These are phyloP conservation scores for Bryconaethiops microstoma DNA, from an alignment of 2,797 vertebrate species.

Conservation along the genomic window DNA sequence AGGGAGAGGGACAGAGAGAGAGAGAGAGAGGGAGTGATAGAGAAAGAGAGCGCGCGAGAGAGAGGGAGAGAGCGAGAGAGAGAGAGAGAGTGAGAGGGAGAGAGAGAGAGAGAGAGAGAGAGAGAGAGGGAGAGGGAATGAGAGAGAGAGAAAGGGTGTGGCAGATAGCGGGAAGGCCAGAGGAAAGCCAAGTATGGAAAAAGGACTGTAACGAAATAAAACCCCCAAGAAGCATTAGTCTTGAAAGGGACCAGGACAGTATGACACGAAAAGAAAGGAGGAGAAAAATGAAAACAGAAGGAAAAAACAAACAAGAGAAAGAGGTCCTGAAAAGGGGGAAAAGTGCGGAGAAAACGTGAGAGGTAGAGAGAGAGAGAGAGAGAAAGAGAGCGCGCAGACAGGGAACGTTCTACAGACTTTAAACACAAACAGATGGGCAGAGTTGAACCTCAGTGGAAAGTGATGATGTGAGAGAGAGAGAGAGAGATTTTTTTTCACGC, in stretches of 20 bases:
- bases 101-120: background rate
- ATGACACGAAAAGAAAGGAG: constrained; percentile 1
- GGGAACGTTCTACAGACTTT: constrained; percentile 54
- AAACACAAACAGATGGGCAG: constrained; percentile 78
- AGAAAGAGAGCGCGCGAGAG: background rate
- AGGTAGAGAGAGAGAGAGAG: background rate
- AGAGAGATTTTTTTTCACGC: constrained; percentile 17
- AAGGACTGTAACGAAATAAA: constrained; percentile 25
- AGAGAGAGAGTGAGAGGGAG: constrained; percentile 11
- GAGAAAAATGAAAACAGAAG: background rate
- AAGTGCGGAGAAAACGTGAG: background rate
- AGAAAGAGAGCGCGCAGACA: constrained; percentile 24
- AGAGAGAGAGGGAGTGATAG: background rate
- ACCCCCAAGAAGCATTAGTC: background rate
- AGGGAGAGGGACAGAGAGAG: constrained; percentile 18
- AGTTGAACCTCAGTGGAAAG: constrained; percentile 65
- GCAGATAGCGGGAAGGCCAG: constrained; percentile 14
- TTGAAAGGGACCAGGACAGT: background rate
- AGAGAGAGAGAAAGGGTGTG: constrained; percentile 17
- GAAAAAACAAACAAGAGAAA: background rate
- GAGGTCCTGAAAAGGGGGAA: constrained; percentile 1
- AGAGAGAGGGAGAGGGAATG: constrained; percentile 11
- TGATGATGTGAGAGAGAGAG: constrained; percentile 26
- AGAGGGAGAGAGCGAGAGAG: constrained; percentile 12
- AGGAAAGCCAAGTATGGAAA: constrained; percentile 19